These are phyloP conservation scores for Cerastoderma edule DNA, from an alignment of 2,888 invertebrate species.

Conservation along the genomic window DNA sequence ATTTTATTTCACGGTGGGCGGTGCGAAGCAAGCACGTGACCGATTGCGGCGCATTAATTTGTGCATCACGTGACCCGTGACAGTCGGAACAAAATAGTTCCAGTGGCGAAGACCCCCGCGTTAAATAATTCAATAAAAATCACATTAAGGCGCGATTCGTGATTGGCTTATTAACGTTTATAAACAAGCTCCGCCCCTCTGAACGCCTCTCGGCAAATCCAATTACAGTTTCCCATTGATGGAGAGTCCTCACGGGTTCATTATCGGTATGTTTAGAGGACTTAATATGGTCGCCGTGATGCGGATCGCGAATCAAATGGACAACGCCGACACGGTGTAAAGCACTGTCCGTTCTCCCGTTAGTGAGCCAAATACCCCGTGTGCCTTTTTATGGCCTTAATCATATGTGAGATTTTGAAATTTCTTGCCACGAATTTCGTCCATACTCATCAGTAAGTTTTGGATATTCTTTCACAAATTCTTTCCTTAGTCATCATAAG, in stretches of 20 bases:
- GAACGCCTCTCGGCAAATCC: conserved; percentile 50
- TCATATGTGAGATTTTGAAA: no score
- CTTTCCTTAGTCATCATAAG: no score
- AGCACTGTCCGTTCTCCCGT: no score
- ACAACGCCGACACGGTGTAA: no score
- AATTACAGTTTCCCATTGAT: conserved; percentile 39
- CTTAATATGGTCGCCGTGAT: no score
- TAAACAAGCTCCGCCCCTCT: conserved; percentile 39
- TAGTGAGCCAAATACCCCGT: no score
- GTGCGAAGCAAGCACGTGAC: conserved; percentile 58
- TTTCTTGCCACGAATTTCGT: no score
- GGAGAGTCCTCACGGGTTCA: conserved; percentile 5
- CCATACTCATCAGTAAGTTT: no score
- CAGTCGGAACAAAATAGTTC: conserved; percentile 31
- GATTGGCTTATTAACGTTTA: conserved; percentile 48
- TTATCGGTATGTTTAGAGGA: conserved; percentile 8
- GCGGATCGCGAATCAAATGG: no score
- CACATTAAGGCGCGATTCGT: conserved; percentile 33
- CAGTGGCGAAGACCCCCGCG: conserved; percentile 20
- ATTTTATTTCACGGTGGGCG: conserved; percentile 62
- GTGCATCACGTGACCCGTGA: conserved; percentile 49
- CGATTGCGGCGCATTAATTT: conserved; percentile 41
- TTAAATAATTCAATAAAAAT: conserved; percentile 50
- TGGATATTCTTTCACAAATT: no score
- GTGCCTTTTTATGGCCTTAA: no score